phyloP scores from a whole-genome alignment of 2,888 invertebrate genomes.

The Fragum fragum region DNA sequence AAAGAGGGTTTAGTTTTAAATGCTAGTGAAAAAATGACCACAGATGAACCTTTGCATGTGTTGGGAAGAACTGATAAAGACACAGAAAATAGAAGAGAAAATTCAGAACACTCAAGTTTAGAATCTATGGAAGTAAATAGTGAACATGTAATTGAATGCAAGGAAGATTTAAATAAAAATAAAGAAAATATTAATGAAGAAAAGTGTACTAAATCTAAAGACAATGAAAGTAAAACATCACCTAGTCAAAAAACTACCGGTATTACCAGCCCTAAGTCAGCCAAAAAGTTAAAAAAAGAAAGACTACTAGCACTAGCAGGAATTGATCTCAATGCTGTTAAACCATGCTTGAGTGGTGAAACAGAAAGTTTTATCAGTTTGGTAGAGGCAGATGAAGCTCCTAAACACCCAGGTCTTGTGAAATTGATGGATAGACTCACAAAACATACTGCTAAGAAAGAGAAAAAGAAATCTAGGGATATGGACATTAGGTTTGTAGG shows the following conservation, averaged over 20 bases:
- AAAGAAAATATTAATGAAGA: not conserved
- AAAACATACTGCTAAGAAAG: slow-evolving; percentile 89
- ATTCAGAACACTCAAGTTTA: not conserved
- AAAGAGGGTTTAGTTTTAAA: not conserved
- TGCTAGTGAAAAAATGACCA: not conserved
- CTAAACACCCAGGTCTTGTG: slow-evolving; percentile 88
- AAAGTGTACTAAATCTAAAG: slow-evolving; percentile 5
- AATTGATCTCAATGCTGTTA: slow-evolving; percentile 68
- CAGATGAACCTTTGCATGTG: not conserved
- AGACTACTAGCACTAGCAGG: slow-evolving; percentile 57
- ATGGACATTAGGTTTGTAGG: slow-evolving; percentile 89
- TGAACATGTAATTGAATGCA: not conserved
- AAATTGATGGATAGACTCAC: slow-evolving; percentile 91
- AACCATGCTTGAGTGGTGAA: slow-evolving; percentile 89
- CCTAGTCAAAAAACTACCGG: slow-evolving; percentile 36
- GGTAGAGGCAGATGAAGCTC: slow-evolving; percentile 87
- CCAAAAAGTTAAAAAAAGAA: slow-evolving; percentile 9
- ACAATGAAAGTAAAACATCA: slow-evolving; percentile 7
- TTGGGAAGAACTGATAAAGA: not conserved
- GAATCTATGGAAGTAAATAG: not conserved
- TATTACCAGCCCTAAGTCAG: slow-evolving; percentile 29
- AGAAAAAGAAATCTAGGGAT: slow-evolving; percentile 69
- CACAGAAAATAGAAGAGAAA: not conserved
- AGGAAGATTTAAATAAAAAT: slow-evolving; percentile 1
- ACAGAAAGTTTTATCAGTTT: slow-evolving; percentile 90